phyloP scores from a whole-genome alignment of 2,888 invertebrate species.

The Clostera curtula region DNA sequence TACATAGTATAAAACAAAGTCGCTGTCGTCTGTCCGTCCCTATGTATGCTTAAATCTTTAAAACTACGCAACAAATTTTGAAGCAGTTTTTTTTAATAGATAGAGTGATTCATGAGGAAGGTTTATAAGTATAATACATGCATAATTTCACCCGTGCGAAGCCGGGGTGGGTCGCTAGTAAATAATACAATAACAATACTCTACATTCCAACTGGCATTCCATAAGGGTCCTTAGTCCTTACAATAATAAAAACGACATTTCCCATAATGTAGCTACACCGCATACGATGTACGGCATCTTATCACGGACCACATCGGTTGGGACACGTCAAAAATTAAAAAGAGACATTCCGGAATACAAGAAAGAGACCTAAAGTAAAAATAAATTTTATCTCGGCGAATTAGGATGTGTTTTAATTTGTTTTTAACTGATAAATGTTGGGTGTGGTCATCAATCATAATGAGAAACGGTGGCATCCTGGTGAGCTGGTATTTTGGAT shows the following conservation, averaged over 20 bases:
- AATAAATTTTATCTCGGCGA: background rate
- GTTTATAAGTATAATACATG: too few relatives aligned
- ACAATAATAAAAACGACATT: slow-evolving; percentile 4
- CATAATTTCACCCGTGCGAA: too few relatives aligned
- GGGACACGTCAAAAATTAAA: slow-evolving; percentile 32
- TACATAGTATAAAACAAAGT: too few relatives aligned
- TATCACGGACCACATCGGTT: slow-evolving; percentile 34
- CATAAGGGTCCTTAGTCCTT: background rate
- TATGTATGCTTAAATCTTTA: too few relatives aligned
- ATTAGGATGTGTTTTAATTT: slow-evolving; percentile 4
- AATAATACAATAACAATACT: slow-evolving; percentile 8
- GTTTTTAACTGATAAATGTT: slow-evolving; percentile 6
- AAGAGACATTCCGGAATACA: slow-evolving; percentile 24
- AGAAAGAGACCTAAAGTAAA: slow-evolving; percentile 4
- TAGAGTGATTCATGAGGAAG: too few relatives aligned
- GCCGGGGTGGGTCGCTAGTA: too few relatives aligned
- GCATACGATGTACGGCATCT: slow-evolving; percentile 13
- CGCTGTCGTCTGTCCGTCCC: too few relatives aligned
- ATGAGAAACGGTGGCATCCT: slow-evolving; percentile 15
- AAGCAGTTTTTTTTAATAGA: too few relatives aligned
- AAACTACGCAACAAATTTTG: too few relatives aligned
- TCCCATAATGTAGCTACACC: slow-evolving; percentile 14
- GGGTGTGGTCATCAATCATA: slow-evolving; percentile 39
- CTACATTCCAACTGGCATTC: background rate
- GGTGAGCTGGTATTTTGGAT: slow-evolving; percentile 16